Percentiles rank a stretch among this genome's conserved stretches.
phyloP scores from a whole-genome alignment of 1,140 invertebrate genomes.

The Arctopsyche grandis region DNA sequence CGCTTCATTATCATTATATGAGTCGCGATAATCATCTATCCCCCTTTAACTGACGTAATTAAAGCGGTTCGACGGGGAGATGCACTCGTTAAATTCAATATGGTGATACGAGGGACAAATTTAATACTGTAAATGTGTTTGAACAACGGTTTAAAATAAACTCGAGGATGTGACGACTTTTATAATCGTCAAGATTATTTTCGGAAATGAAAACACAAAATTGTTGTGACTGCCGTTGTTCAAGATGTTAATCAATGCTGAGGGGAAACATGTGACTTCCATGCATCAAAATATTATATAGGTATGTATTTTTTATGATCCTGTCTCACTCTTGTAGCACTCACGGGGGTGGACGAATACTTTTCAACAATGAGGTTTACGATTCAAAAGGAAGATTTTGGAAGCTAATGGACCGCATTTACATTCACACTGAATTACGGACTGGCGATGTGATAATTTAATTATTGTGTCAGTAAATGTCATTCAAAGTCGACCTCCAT shows the following conservation, averaged over 20 bases:
- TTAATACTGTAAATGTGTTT: too few species aligned
- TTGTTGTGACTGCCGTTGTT: not conserved
- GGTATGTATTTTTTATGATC: not conserved
- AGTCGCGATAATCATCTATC: not conserved
- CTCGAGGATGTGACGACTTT: not conserved
- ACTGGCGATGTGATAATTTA: conserved; percentile 10
- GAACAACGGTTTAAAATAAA: too few species aligned
- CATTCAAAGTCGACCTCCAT: conserved; percentile 13
- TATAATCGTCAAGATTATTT: conserved; percentile 1
- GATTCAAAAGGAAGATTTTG: not conserved
- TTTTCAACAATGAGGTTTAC: not conserved
- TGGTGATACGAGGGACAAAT: too few species aligned
- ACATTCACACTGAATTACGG: not conserved
- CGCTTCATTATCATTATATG: conserved; percentile 19
- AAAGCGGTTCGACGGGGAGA: not conserved
- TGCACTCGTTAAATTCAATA: too few species aligned
- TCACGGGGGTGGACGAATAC: not conserved
- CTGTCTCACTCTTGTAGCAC: too few species aligned
- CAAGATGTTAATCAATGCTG: conserved; percentile 2
- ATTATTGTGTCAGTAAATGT: conserved; percentile 27
- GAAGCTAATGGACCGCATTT: conserved; percentile 5
- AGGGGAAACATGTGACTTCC: conserved; percentile 24
- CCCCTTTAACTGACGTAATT: not conserved
- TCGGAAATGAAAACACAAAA: conserved; percentile 15
- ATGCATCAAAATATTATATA: not conserved